phyloP scores from a whole-genome alignment of 2,888 invertebrate species.

The Asteroscopus sphinx region DNA sequence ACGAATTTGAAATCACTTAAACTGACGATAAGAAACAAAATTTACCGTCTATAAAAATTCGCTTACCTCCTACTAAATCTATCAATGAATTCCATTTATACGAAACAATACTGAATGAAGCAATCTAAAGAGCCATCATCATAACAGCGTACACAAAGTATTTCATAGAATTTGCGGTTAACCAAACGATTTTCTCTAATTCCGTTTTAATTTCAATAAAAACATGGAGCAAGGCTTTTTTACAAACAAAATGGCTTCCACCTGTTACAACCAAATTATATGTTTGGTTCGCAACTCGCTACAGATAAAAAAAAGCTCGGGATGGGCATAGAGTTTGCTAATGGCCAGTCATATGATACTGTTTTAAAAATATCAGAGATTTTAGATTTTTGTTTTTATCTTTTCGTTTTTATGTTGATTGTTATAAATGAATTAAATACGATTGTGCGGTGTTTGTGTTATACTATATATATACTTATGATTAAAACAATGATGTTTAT shows the following conservation, averaged over 20 bases:
- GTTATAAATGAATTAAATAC: background rate
- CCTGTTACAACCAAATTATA: slow-evolving; percentile 77
- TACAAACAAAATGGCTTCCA: slow-evolving; percentile 64
- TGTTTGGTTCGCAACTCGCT: slow-evolving; percentile 41
- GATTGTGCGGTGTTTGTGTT: background rate
- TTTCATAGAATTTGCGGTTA: slow-evolving; percentile 74
- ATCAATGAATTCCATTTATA: slow-evolving; percentile 40
- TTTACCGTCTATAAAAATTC: slow-evolving; percentile 40
- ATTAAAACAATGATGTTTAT: too few relatives aligned
- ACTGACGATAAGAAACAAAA: slow-evolving; percentile 6
- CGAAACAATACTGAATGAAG: slow-evolving; percentile 48
- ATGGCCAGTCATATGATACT: slow-evolving; percentile 41
- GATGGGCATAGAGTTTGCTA: slow-evolving; percentile 47
- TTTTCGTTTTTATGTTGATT: background rate
- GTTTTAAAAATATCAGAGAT: slow-evolving; percentile 38
- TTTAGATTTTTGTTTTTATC: slow-evolving; percentile 9
- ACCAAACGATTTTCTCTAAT: slow-evolving; percentile 80
- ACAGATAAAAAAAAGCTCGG: slow-evolving; percentile 54
- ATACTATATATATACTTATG: background rate
- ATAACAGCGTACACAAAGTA: slow-evolving; percentile 55
- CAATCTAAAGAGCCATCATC: slow-evolving; percentile 45
- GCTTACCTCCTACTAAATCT: slow-evolving; percentile 31
- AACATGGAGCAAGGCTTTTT: slow-evolving; percentile 56
- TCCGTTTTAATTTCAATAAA: slow-evolving; percentile 80
- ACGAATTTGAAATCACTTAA: slow-evolving; percentile 23